Evolutionary conservation across 2,797 vertebrate genomes (phyloP).

Genomic region (Danio choprae): DNA sequence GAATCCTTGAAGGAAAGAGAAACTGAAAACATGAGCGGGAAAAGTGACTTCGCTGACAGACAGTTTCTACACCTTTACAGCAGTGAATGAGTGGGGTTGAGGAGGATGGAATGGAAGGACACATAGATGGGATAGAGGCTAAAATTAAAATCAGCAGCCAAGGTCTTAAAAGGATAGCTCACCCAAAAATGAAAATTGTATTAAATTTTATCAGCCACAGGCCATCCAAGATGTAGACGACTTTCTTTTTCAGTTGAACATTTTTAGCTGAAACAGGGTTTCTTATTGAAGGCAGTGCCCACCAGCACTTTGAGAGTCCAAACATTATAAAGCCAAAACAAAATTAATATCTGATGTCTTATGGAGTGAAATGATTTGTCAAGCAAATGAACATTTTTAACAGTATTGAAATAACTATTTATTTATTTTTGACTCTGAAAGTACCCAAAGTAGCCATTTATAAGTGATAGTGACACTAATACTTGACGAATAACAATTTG

Average conservation of each 20-base stretch:
- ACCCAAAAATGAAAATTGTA: background rate
- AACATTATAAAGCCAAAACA: too few relatives aligned
- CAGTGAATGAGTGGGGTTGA: background rate
- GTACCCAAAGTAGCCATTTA: too few relatives aligned
- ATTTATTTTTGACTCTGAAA: too few relatives aligned
- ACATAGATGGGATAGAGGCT: slow-evolving; percentile 21
- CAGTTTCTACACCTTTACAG: background rate
- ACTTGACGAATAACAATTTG: background rate
- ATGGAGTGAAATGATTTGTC: background rate
- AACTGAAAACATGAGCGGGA: slow-evolving; percentile 1
- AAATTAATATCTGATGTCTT: too few relatives aligned
- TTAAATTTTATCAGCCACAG: too few relatives aligned
- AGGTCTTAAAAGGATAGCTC: slow-evolving; percentile 11
- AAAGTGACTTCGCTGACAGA: background rate
- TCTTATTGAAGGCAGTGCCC: background rate
- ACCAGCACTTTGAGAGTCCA: too few relatives aligned
- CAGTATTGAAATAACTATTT: too few relatives aligned
- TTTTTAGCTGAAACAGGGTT: background rate
- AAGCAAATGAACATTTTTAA: too few relatives aligned
- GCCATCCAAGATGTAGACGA: too few relatives aligned
- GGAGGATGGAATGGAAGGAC: background rate
- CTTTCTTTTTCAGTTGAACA: background rate
- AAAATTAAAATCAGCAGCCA: background rate
- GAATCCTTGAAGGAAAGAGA: slow-evolving; percentile 9
- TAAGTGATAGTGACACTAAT: background rate